Evolutionary conservation across 2,888 invertebrate genomes (phyloP), one percentile per base, ranked within the genome.

Genomic region (Aphidoletes aphidimyza): DNA sequence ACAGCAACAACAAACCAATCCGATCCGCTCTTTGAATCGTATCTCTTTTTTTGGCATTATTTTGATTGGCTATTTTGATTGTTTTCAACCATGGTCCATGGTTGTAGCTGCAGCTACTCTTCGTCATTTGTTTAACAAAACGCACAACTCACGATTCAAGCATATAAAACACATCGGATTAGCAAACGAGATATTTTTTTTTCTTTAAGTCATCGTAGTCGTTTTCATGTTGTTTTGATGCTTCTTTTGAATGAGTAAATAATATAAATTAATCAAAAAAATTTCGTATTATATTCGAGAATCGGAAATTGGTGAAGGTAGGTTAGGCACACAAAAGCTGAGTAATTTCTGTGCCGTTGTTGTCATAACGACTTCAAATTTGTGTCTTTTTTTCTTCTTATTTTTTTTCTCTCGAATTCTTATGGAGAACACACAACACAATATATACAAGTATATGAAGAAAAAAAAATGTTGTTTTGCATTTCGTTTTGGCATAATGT

Each of bases 401-500:
- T 47, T 47, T 19, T 47, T 19, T 47, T 2, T 47, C 2, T 54
- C 11, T 54, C 22, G 69, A 30, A 69, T 69, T 30, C 69, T 69
- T 5, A 69, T 19, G 37, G 37, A n/a, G 37, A 1, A 69, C 69
- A 69, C 69, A 34, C n/a, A n/a, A n/a, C n/a, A n/a, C n/a, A n/a
- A n/a, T n/a, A 54, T 19, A 54, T 54, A 42, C 14, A 42, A 9
- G 14, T 42, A 42, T 14, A 9, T 14, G 14, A 9, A 42, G 42
- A 42, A 69, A 9, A 69, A 69, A 37, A 81, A 81, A 37, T n/a
- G n/a, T 37, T 37, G 81, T 81, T 81, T 81, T 81, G 81, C 81
- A 81, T 81, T 81, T 22, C 37, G n/a, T 81, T 81, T 36, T 37
- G 81, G 37, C 81, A 81, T 81, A 81, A 81, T 37, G 81, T 81